Evolutionary conservation across 2,113 vertebrate genomes (phyloP), one percentile per base, ranked within the genome.

Genomic region (Alexandromys fortis): DNA sequence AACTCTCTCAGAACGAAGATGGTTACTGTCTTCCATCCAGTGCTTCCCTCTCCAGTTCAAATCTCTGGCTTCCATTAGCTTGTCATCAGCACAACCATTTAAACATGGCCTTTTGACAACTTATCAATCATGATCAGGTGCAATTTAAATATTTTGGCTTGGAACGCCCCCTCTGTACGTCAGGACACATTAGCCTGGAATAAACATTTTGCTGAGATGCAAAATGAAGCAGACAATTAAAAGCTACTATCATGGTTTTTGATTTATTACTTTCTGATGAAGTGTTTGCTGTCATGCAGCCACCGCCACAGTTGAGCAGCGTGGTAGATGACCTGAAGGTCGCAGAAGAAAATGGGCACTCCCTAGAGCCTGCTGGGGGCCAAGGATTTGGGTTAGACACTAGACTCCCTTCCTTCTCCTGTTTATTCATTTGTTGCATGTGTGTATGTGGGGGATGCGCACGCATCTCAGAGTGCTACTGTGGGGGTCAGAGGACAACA

Each of bases 141-240:
- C 86, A 93, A 95, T 95, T 97, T 96, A 97, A 98, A 96, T 97
- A 97, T 97, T 97, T 97, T 96, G 97, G 97, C 96, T 97, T 94
- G 83, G 94, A 94, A 97, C 89, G 95, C 75, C 38, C 81, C 78
- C 63, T 95, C 95, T 95, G 96, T 97, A 96, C 96, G 96, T 95
- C 82, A 95, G 95, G 95, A 95, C 97, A 97, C 91, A 95, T 95
- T 95, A 91, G 92, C 95, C 94, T 95, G 97, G 96, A 97, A 96
- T 95, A 97, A 97, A 97, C 96, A 96, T 96, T 97, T 97, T 97
- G 88, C 96, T 85, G 94, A 88, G 88, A 92, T 89, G 90, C 94
- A 95, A 97, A 97, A 90, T 88, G 91, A 97, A 96, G 96, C 88
- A 85, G 86, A 97, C 81, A 92, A 92, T 95, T 89, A 94, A 89